Evolutionary conservation across 2,797 vertebrate species (phyloP), one percentile per base, ranked within the genome.

Genomic region (Delichon dasypus): DNA sequence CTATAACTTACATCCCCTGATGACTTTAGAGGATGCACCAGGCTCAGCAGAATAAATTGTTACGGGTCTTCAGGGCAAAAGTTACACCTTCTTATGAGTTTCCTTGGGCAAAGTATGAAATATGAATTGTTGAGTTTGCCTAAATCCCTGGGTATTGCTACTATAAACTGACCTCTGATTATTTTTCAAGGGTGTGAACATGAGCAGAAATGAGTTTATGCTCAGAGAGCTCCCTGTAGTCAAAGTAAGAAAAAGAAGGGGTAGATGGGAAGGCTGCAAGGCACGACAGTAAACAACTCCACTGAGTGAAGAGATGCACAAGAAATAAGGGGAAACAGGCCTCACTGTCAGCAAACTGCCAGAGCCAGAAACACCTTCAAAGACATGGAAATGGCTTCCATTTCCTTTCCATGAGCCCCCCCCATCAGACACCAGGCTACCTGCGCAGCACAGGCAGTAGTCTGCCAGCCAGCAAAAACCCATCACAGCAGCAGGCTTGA

Each of bases 281-380:
- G 40, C 66, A 85, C 0, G 0, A 34, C 54, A 78, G 57, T 66
- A 74, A 94, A 76, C 16, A 51, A 32, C 16, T 32, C 44, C 62
- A 66, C 27, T 10, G 80, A 78, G 38, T 0, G 0, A 73, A 48
- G 62, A 78, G 50, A 68, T 44, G 15, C 54, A 58, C 58, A 38
- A 72, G 73, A 64, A 62, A 25, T 51, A 70, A 72, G 5, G 34
- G 17, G 48, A 91, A 95, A 76, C 38, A 76, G 70, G 26, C 73
- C 66, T 78, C 0, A 0, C n/a, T 65, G 38, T 51, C 87, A 91
- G 89, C 62, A 73, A 74, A 84, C 42, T 64, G 60, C 48, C 72
- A 81, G 55, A 79, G 53, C 64, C 77, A 94, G 61, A 67, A 92
- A 87, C 55, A 45, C 62, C 51, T 86, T 90, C 83, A 93, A 93